Evolutionary conservation across 2,797 vertebrate genomes (phyloP), one percentile per base, ranked within the genome.

Genomic region (Sebastes alutus): DNA sequence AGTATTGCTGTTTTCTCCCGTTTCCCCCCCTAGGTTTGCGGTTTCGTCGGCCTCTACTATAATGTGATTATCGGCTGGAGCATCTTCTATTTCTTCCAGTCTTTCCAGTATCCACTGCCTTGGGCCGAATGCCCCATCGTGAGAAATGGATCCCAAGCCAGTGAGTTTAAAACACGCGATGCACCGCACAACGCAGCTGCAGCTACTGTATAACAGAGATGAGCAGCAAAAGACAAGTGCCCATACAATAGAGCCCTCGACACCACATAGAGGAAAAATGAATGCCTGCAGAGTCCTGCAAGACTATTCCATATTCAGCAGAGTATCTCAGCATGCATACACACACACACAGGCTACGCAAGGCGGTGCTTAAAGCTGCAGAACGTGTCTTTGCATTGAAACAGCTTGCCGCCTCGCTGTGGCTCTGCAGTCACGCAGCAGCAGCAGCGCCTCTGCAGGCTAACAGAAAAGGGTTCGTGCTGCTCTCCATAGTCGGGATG

Each of bases 51-150:
- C 7, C 96, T 99, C 72, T 99, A 99, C 80, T 99, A 99, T 87
- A 98, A 99, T 0, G 98, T 99, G 84, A 99, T 98, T 91, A 99
- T 99, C 0, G 97, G 97, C 56, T 99, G 98, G 98, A 98, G 97
- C 93, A 97, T 99, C 95, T 99, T 99, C 83, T 99, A 99, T 90
- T 99, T 99, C 93, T 97, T 99, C 87, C 95, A 99, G 93, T 99
- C 98, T 35, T 99, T 99, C 93, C 98, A 99, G 95, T 97, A 96
- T 86, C 98, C 98, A 3, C 93, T 99, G 76, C 98, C 98, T 72
- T 99, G 98, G 98, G 97, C 96, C 3, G 97, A 98, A 78, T 99
- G 98, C 64, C 98, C 98, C 75, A 85, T 97, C 4, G 61, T 93
- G 77, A 97, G 72, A 81, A 99, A 99, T 1, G 98, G 97, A 90